These are phyloP conservation scores for Takifugu bimaculatus DNA, from an alignment of 2,113 vertebrate species.

Conservation along the genomic window DNA sequence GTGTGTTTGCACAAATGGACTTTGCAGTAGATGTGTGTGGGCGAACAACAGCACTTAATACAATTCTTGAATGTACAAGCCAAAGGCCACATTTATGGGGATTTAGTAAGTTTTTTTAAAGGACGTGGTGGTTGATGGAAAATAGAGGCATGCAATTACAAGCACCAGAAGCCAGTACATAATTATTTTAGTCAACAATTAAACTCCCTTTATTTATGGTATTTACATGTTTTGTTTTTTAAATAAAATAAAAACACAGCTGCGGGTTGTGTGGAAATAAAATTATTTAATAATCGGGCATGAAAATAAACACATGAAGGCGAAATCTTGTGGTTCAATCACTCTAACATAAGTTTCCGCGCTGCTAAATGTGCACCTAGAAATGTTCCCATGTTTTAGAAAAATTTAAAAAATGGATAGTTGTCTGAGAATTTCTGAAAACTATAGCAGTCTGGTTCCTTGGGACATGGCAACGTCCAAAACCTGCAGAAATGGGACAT, in stretches of 20 bases:
- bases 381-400: constrained; percentile 13
- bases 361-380: constrained; percentile 13
- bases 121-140: too few species aligned
- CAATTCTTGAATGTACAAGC: background rate
- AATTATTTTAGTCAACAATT: too few species aligned
- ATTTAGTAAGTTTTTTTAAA: too few species aligned
- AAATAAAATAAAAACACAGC: constrained; percentile 14
- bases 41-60: background rate
- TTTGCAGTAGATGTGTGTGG: background rate
- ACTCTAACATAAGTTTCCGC: too few species aligned
- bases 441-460: constrained; percentile 29
- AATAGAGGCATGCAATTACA: too few species aligned
- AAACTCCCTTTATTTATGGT: background rate
- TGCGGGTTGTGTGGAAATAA: constrained; percentile 18
- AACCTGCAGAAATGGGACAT: constrained; percentile 28
- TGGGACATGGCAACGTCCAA: constrained; percentile 26
- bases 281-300: constrained; percentile 37
- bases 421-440: constrained; percentile 32
- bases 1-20: constrained; percentile 19
- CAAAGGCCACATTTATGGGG: background rate
- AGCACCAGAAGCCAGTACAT: too few species aligned
- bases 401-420: constrained; percentile 12
- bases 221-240: background rate
- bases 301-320: constrained; percentile 50
- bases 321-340: constrained; percentile 6